A percentile compares a stretch with the other conserved stretches of the same genome.
Evolutionary conservation across 1,140 invertebrate species (phyloP).

Genomic region (Drosophila nikananu): DNA sequence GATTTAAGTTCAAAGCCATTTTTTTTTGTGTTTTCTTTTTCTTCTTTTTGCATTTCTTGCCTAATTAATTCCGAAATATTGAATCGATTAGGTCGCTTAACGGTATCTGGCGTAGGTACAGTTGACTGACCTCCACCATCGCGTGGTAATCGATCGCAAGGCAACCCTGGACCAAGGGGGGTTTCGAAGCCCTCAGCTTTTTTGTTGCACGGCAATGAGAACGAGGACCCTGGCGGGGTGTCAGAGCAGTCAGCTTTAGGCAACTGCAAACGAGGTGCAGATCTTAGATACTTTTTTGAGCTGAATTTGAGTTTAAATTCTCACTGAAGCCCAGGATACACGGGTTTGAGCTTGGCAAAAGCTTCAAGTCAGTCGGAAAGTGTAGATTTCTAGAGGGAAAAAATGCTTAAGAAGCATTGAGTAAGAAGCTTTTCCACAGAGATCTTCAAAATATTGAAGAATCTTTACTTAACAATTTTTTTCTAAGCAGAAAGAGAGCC

Average conservation of each 20-base stretch:
- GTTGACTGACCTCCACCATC: slow-evolving; percentile 1
- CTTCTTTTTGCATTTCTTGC: slow-evolving; percentile 19
- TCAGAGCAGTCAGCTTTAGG: background rate
- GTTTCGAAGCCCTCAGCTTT: slow-evolving; percentile 34
- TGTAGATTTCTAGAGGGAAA: background rate
- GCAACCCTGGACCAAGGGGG: background rate
- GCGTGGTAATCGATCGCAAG: background rate
- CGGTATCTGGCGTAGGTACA: slow-evolving; percentile 30
- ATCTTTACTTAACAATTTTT: background rate
- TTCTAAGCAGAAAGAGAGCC: background rate
- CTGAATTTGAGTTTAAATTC: too few species aligned
- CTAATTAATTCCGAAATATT: slow-evolving; percentile 6
- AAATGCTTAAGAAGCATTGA: background rate
- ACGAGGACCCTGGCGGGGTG: background rate
- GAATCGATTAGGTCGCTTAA: slow-evolving; percentile 25
- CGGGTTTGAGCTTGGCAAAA: background rate
- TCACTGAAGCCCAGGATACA: background rate
- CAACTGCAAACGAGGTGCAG: background rate
- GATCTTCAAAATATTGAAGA: too few species aligned
- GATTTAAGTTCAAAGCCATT: slow-evolving; percentile 39
- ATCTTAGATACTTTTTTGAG: background rate
- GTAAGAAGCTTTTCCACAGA: background rate
- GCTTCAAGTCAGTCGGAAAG: background rate
- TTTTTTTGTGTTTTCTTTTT: background rate
- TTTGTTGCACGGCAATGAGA: background rate